Evolutionary conservation across 2,113 vertebrate species (phyloP), one percentile per base, ranked within the genome.

Genomic region (Cryptoleucopteryx plumbea): DNA sequence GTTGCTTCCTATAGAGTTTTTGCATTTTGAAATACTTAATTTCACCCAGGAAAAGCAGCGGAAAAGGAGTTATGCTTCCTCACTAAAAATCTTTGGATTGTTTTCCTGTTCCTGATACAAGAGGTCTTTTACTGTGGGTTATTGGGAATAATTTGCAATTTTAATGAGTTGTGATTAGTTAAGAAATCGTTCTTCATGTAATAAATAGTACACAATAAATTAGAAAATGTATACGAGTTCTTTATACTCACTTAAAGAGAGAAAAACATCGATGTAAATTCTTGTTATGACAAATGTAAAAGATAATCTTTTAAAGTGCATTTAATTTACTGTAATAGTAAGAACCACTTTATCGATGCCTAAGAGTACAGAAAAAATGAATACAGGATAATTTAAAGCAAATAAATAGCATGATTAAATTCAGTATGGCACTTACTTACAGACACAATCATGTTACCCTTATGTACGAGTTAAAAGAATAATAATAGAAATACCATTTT

Each of bases 111-210:
- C 58, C 80, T 86, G 73, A 86, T 61, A 38, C 53, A 91, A 92
- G 95, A 96, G 88, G 88, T 95, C 96, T 97, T 97, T 81, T 62
- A 95, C 38, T 8, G 18, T 96, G 93, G 95, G 83, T 97, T 97
- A 94, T 94, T 82, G 74, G 92, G 97, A 98, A 97, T 97, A 96
- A 97, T 96, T 94, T 94, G 93, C 6, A 23, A 96, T 96, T 98
- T 97, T 98, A 97, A 98, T 90, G 96, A 97, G 96, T 97, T 95
- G 92, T 97, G 98, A 98, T 98, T 97, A 97, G 96, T 95, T 96
- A 95, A 93, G 90, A 93, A 96, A 94, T 92, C 65, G 31, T 94
- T 95, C 82, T 95, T 93, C 94, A 20, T 86, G 84, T 94, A 93
- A 98, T 95, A 98, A 98, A 98, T 97, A 96, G 94, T 82, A 83